Percentiles rank a stretch among this genome's conserved stretches.
These are phyloP conservation scores for Drosophila aldrichi DNA, from an alignment of 2,888 invertebrate genomes.

Conservation along the genomic window DNA sequence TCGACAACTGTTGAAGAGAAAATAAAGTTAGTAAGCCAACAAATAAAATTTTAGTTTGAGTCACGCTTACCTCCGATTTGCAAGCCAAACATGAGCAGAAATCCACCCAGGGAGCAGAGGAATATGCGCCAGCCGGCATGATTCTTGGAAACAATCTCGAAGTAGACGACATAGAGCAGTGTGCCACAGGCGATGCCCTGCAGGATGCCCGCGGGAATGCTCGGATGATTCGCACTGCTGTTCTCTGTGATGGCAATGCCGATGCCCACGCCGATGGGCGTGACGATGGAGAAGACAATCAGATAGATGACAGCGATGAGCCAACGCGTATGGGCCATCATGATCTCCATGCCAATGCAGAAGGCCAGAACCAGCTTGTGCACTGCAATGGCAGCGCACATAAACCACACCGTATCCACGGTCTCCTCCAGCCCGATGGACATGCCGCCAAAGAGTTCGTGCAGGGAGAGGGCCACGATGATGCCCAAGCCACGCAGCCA, in stretches of 20 bases:
- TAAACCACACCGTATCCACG: constrained; percentile 89
- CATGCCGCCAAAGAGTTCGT: constrained; percentile 94
- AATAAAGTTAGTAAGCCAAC: not conserved
- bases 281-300: constrained; percentile 92
- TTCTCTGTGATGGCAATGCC: constrained; percentile 90
- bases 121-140: constrained; percentile 88
- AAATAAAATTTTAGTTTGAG: not conserved
- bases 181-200: constrained; percentile 95
- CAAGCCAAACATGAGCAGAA: constrained; percentile 90
- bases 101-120: constrained; percentile 89
- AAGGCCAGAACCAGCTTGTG: constrained; percentile 95
- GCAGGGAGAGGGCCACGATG: constrained; percentile 93
- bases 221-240: constrained; percentile 87
- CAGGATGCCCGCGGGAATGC: constrained; percentile 88
- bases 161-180: constrained; percentile 96
- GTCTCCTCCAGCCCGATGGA: constrained; percentile 92
- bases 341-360: constrained; percentile 93
- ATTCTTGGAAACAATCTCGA: constrained; percentile 92
- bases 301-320: constrained; percentile 89
- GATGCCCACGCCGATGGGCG: constrained; percentile 89
- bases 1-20: constrained; percentile 52
- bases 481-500: constrained; percentile 90
- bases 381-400: constrained; percentile 93
- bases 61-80: constrained; percentile 84
- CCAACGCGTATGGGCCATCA: constrained; percentile 89